These are phyloP conservation scores for Pteropus rufus DNA, from an alignment of 2,797 vertebrate species.

Conservation along the genomic window DNA sequence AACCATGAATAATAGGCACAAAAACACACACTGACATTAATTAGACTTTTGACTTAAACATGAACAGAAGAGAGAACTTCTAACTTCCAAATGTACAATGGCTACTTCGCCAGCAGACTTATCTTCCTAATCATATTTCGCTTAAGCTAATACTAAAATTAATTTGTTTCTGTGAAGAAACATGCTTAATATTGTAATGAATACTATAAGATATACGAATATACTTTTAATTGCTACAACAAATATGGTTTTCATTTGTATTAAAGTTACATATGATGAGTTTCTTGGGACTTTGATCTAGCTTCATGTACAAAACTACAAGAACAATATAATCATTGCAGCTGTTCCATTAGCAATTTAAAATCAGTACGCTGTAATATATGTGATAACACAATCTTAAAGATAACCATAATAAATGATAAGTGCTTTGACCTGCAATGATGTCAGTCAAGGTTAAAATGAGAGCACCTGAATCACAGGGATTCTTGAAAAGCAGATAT, in stretches of 20 bases:
- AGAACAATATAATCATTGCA: conserved; percentile 20
- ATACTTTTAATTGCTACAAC: not conserved
- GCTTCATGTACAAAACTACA: conserved; percentile 1
- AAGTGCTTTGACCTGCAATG: conserved; percentile 33
- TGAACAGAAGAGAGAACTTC: not conserved
- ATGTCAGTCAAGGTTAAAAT: conserved; percentile 37
- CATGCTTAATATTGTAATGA: not conserved
- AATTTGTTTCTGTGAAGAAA: not conserved
- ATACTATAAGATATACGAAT: not conserved
- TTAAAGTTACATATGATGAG: not conserved
- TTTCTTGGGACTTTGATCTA: not conserved
- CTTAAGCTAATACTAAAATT: no score
- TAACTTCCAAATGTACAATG: not conserved
- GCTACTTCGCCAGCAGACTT: no score
- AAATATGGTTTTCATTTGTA: conserved; percentile 30
- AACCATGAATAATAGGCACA: not conserved
- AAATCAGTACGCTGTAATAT: not conserved
- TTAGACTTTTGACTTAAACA: not conserved
- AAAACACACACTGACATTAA: not conserved
- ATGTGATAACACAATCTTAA: not conserved
- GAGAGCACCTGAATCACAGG: conserved; percentile 27
- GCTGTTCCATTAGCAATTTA: not conserved
- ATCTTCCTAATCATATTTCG: no score
- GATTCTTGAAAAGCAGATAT: not conserved
- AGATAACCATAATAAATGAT: conserved; percentile 27